Percentiles rank a stretch among this genome's conserved stretches.
phyloP scores from a whole-genome alignment of 2,113 vertebrate genomes.

The Greenwoodochromis staneri region DNA sequence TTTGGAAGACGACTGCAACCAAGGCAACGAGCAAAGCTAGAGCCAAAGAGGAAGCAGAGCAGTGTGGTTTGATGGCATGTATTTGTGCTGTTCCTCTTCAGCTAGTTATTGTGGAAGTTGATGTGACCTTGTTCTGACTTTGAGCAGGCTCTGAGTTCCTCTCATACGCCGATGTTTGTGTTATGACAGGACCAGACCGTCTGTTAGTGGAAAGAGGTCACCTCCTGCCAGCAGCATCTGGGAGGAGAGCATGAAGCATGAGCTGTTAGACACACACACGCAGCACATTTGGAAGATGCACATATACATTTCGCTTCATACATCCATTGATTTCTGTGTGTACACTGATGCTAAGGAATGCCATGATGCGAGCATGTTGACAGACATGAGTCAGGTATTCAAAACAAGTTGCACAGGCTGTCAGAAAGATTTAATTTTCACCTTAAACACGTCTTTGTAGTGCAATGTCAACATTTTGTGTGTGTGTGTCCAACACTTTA shows the following conservation, averaged over 20 bases:
- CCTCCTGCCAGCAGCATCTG: constrained; percentile 45
- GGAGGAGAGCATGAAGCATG: not conserved
- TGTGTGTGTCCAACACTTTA: not conserved
- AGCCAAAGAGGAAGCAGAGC: not conserved
- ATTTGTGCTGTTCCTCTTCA: not conserved
- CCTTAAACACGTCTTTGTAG: not conserved
- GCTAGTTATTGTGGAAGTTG: not conserved
- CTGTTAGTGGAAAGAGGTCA: constrained; percentile 33
- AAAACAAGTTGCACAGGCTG: not conserved
- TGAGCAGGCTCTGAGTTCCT: not conserved
- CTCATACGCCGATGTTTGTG: not conserved
- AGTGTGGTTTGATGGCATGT: not conserved
- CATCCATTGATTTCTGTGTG: not conserved
- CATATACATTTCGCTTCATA: not conserved
- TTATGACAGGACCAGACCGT: constrained; percentile 11
- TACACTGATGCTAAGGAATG: not conserved
- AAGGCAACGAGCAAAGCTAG: not conserved
- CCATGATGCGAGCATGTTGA: not conserved
- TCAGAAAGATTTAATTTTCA: not conserved
- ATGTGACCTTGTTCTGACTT: constrained; percentile 25
- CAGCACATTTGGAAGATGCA: not conserved
- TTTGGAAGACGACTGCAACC: not conserved
- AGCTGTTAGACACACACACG: not conserved
- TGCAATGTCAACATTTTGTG: not conserved
- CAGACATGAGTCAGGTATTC: not conserved